Percentiles rank a stretch among this genome's conserved stretches.
These are phyloP conservation scores for Cebidichthys violaceus DNA, from an alignment of 2,113 vertebrate genomes.

Conservation along the genomic window DNA sequence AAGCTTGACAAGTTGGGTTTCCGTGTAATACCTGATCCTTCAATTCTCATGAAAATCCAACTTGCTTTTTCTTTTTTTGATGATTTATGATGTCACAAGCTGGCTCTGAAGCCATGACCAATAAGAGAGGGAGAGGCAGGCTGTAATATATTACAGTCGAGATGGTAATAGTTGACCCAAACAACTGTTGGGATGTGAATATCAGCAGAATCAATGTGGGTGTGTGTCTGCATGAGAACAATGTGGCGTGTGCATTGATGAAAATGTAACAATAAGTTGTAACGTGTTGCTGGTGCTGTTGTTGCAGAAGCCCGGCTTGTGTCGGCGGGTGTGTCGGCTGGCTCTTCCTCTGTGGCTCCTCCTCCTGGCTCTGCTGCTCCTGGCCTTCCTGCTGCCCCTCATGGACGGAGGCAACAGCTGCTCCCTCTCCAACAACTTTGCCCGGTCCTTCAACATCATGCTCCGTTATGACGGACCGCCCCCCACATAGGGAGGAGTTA, in stretches of 20 bases:
- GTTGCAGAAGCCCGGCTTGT: constrained; percentile 57
- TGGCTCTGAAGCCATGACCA: too few species aligned
- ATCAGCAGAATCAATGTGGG: too few species aligned
- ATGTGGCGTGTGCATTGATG: background rate
- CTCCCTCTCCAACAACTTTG: constrained; percentile 92
- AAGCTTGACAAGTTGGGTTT: background rate
- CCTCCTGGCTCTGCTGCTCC: constrained; percentile 88
- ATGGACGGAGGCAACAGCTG: constrained; percentile 88
- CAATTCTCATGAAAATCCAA: too few species aligned
- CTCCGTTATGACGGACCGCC: constrained; percentile 90
- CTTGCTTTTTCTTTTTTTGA: too few species aligned
- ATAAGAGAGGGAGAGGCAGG: too few species aligned
- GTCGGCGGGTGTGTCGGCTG: constrained; percentile 86
- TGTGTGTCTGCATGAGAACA: too few species aligned
- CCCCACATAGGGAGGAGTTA: constrained; percentile 84
- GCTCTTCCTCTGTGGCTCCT: constrained; percentile 90
- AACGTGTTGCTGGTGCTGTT: constrained; percentile 1
- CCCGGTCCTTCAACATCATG: constrained; percentile 92
- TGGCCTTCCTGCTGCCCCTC: constrained; percentile 90
- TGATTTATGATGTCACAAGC: too few species aligned
- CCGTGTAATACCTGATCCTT: background rate
- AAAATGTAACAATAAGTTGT: background rate
- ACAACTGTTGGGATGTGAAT: too few species aligned
- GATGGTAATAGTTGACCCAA: background rate
- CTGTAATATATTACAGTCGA: background rate